Percentiles rank a stretch among this genome's conserved stretches.
Evolutionary conservation across 2,888 invertebrate species (phyloP).

Genomic region (Chloroclystis v-ata): DNA sequence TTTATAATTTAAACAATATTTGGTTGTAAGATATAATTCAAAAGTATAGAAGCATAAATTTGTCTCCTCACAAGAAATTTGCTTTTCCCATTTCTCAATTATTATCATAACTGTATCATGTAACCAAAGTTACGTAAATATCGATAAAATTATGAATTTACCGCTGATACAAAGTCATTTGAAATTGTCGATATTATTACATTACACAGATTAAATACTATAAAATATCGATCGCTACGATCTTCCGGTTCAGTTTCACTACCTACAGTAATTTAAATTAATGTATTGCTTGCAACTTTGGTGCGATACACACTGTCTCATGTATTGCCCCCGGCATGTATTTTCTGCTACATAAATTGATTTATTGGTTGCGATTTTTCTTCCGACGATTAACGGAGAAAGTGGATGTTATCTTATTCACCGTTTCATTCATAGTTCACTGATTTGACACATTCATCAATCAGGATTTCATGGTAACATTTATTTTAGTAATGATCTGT

Average conservation of each 20-base stretch:
- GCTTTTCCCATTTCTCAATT: neutral
- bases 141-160: conserved; percentile 38
- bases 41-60: no score
- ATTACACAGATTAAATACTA: conserved; percentile 43
- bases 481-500: conserved; percentile 12
- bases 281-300: conserved; percentile 41
- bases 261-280: conserved; percentile 44
- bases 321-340: conserved; percentile 42
- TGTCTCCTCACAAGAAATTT: no score
- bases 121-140: conserved; percentile 21
- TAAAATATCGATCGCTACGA: conserved; percentile 54
- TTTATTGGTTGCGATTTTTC: conserved; percentile 52
- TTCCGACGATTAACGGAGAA: conserved; percentile 53
- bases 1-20: no score
- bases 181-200: conserved; percentile 47
- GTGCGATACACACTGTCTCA: conserved; percentile 26
- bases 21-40: no score
- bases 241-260: conserved; percentile 65
- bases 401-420: conserved; percentile 41
- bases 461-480: conserved; percentile 35
- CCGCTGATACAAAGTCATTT: conserved; percentile 23
- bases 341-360: conserved; percentile 47
- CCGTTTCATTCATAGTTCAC: conserved; percentile 54
- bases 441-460: conserved; percentile 43
- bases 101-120: neutral